Conservation (phyloP, 1,140 invertebrate genomes). For the Brachionus rubens region DNA sequence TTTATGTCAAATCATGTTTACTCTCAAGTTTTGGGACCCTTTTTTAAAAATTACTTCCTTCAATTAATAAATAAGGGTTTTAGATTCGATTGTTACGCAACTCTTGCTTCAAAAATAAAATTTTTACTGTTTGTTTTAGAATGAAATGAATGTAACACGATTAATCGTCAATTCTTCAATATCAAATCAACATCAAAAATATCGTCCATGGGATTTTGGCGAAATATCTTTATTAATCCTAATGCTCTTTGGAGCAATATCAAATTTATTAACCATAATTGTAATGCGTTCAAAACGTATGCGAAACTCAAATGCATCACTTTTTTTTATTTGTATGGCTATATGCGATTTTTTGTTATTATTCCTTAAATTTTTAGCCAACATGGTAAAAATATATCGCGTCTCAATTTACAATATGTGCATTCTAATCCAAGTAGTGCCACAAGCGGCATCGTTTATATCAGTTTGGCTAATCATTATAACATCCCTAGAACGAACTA, state of each 20-base stretch:
- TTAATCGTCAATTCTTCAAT: not conserved
- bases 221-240: not conserved
- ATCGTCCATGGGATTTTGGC: slow-evolving; percentile 35
- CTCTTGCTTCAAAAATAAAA: not conserved
- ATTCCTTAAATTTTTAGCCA: slow-evolving; percentile 14
- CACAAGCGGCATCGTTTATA: slow-evolving; percentile 43
- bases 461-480: slow-evolving; percentile 25
- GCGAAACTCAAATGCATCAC: slow-evolving; percentile 31
- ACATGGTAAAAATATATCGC: slow-evolving; percentile 41
- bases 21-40: no score
- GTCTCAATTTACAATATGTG: slow-evolving; percentile 21
- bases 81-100: not conserved
- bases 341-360: slow-evolving; percentile 6
- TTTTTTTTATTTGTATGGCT: slow-evolving; percentile 10
- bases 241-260: slow-evolving; percentile 10
- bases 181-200: not conserved
- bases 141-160: not conserved
- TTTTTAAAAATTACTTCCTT: no score
- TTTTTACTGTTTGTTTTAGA: no score
- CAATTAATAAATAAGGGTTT: no score
- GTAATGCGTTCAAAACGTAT: slow-evolving; percentile 25
- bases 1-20: no score
- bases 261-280: slow-evolving; percentile 1
- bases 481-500: slow-evolving; percentile 11
- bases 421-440: not conserved